phyloP scores from a whole-genome alignment of 2,113 vertebrate genomes.

The Furnarius figulus region DNA sequence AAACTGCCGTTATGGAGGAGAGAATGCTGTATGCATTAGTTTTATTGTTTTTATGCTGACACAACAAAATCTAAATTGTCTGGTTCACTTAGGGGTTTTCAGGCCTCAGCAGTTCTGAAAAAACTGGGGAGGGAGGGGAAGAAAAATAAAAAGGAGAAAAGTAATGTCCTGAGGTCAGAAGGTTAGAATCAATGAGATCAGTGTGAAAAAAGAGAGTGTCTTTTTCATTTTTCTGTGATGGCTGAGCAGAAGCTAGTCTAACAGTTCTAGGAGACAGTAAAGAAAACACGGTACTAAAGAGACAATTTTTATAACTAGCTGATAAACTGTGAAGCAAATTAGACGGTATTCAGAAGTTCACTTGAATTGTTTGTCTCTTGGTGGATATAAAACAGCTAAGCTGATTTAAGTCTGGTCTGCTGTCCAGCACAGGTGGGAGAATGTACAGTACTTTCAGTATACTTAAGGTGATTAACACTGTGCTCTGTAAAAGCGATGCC shows the following conservation, averaged over 20 bases:
- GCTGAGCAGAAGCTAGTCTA: not conserved
- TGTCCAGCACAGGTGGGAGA: not conserved
- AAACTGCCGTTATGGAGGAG: conserved; percentile 59
- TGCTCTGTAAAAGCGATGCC: not conserved
- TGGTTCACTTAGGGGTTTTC: conserved; percentile 50
- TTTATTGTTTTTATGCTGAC: conserved; percentile 72
- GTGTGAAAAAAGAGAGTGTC: not conserved
- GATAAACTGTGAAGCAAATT: not conserved
- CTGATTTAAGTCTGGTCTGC: not conserved
- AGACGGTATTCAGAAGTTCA: not conserved
- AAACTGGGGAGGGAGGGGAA: not conserved
- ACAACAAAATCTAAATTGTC: conserved; percentile 48
- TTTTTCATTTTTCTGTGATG: not conserved
- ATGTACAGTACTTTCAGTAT: not conserved
- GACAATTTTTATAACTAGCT: not conserved
- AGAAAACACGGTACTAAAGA: not conserved
- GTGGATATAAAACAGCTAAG: not conserved
- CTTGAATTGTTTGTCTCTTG: not conserved
- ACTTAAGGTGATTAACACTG: not conserved
- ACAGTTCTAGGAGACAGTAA: not conserved
- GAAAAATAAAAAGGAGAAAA: not conserved
- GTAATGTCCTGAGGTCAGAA: not conserved
- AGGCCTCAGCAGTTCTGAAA: conserved; percentile 38
- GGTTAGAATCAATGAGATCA: not conserved
- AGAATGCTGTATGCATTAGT: conserved; percentile 30